Evolutionary conservation across 2,888 invertebrate genomes (phyloP).

Genomic region (Epirrita christyi): DNA sequence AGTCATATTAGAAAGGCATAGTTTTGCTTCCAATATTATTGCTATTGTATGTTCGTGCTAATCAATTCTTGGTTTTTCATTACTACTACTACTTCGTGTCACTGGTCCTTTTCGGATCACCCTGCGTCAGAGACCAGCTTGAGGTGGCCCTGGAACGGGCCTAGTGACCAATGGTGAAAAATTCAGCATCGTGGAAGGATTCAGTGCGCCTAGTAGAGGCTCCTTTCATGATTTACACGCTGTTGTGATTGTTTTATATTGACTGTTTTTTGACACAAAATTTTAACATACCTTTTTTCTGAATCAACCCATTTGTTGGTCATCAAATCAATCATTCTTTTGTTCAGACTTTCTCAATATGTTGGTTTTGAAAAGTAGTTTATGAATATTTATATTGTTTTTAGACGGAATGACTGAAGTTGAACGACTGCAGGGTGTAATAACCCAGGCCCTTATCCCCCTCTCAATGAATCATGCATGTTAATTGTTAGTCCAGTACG

Average conservation of each 20-base stretch:
- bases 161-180: too few relatives aligned
- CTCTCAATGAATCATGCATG: constrained; percentile 34
- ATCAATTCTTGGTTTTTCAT: background rate
- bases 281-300: background rate
- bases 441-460: constrained; percentile 33
- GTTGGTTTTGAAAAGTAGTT: background rate
- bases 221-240: background rate
- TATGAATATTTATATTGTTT: constrained; percentile 9
- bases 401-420: constrained; percentile 20
- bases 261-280: background rate
- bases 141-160: too few relatives aligned
- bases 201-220: too few relatives aligned
- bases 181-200: too few relatives aligned
- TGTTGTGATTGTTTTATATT: too few relatives aligned
- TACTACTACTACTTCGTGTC: too few relatives aligned
- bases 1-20: too few relatives aligned
- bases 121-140: too few relatives aligned
- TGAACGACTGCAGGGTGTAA: constrained; percentile 34
- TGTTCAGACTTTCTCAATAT: background rate
- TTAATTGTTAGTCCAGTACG: constrained; percentile 26
- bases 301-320: background rate
- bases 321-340: background rate
- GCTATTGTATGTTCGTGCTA: too few relatives aligned
- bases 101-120: too few relatives aligned
- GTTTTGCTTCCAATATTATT: too few relatives aligned